Conservation (phyloP, 2,113 vertebrate genomes). For the Phylloscopus trochilus region DNA sequence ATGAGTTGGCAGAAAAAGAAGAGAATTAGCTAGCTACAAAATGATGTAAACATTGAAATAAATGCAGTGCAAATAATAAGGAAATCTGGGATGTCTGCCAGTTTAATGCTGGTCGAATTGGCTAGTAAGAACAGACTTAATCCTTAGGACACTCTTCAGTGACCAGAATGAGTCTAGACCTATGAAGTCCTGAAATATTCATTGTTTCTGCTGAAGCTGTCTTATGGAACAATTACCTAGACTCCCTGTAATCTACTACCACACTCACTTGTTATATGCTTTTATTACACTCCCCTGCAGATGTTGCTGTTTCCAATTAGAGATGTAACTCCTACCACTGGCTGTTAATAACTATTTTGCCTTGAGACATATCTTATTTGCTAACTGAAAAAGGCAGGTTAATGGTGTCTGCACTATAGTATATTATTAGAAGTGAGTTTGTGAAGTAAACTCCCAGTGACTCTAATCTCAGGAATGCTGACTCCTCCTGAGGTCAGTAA, state of each 20-base stretch:
- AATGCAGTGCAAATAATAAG: slow-evolving; percentile 20
- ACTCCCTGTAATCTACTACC: slow-evolving; percentile 25
- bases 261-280: slow-evolving; percentile 27
- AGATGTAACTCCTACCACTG: slow-evolving; percentile 64
- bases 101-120: background rate
- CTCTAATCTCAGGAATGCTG: slow-evolving; percentile 87
- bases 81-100: slow-evolving; percentile 29
- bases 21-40: slow-evolving; percentile 8
- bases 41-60: slow-evolving; percentile 18
- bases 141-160: background rate
- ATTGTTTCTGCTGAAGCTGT: slow-evolving; percentile 19
- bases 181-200: background rate
- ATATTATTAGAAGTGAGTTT: slow-evolving; percentile 82
- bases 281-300: slow-evolving; percentile 65
- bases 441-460: slow-evolving; percentile 82
- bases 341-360: slow-evolving; percentile 79
- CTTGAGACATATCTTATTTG: slow-evolving; percentile 73
- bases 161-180: background rate
- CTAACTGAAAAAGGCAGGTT: slow-evolving; percentile 81
- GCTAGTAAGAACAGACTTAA: slow-evolving; percentile 17
- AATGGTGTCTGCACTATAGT: slow-evolving; percentile 74
- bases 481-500: slow-evolving; percentile 87
- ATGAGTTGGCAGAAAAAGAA: background rate
- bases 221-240: slow-evolving; percentile 13
- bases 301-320: slow-evolving; percentile 82